A percentile compares a stretch with the other conserved stretches of the same genome.
Evolutionary conservation across 1,140 invertebrate species (phyloP).

Genomic region (Cyrtorhinus lividipennis): DNA sequence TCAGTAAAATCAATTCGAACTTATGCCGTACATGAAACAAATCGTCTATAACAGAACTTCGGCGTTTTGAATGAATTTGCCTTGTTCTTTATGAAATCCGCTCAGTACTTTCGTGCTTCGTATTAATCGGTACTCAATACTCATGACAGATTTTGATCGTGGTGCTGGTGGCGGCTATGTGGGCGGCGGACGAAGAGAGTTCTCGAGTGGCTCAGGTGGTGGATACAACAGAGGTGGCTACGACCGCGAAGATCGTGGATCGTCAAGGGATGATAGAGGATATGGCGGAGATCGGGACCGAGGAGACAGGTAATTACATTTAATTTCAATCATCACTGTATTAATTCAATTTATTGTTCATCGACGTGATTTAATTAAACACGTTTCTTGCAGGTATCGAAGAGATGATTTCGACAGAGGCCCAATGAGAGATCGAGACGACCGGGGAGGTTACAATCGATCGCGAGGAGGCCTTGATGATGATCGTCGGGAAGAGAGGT

Average conservation of each 20-base stretch:
- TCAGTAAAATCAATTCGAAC: no score
- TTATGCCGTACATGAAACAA: no score
- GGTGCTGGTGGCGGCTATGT: conserved; percentile 18
- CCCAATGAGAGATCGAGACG: conserved; percentile 31
- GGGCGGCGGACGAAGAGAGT: conserved; percentile 24
- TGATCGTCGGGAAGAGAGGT: neutral
- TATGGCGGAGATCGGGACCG: neutral
- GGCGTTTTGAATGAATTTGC: no score
- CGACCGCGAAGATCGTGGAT: neutral
- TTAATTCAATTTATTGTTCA: no score
- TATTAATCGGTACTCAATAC: no score
- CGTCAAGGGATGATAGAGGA: neutral
- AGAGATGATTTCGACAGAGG: conserved; percentile 24
- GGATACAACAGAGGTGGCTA: conserved; percentile 28
- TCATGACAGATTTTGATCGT: neutral
- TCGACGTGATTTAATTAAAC: no score
- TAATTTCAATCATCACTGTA: no score
- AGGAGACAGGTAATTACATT: neutral
- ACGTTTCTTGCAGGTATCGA: no score
- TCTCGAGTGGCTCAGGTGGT: conserved; percentile 29
- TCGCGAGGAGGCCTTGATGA: conserved; percentile 28
- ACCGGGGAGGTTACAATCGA: conserved; percentile 26
- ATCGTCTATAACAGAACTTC: no score
- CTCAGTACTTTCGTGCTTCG: no score
- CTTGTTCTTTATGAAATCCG: no score